Evolutionary conservation across 2,113 vertebrate species (phyloP), one percentile per base, ranked within the genome.

Genomic region (Macrotis lagotis): DNA sequence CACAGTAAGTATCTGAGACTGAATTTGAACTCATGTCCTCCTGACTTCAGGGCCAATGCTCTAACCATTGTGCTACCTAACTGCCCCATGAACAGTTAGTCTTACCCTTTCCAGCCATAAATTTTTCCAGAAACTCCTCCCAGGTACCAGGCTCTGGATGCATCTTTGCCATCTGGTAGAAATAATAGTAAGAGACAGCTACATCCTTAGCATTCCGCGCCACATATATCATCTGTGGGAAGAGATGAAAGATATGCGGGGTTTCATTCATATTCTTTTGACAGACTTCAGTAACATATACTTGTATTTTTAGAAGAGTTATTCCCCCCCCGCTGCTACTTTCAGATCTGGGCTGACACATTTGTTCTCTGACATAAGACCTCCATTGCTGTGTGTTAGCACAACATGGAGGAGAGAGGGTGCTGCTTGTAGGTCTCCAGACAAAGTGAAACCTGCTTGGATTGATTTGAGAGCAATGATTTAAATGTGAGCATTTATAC

Each of bases 171-270:
- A 99, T 99, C 90, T 98, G 98, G 90, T 98, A 94, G 97, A 99
- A 99, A 96, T 99, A 98, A 97, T 98, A 99, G 93, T 98, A 99
- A 91, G 99, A 99, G 47, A 99, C 53, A 3, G 93, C 98, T 0
- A 98, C 98, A 92, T 99, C 99, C 96, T 99, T 99, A 50, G 98
- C 97, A 94, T 99, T 99, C 48, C 97, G 96, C 48, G 98, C 98
- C 91, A 99, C 91, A 12, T 98, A 99, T 94, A 99, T 96, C 11
- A 99, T 95, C 99, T 99, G 53, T 25, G 14, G 66, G 11, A 92
- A 51, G 52, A 94, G 0, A 4, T 0, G 1, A 3, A 0, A 93
- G 50, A 59, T 48, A 3, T 47, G 7, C 8, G 5, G 47, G 0
- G 48, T 53, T 95, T 93, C 31, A 9, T 47, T 92, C 92, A 8